Base-by-base conservation (phyloP, 2,113 vertebrate species). In the Lepidothrix coronata region DNA sequence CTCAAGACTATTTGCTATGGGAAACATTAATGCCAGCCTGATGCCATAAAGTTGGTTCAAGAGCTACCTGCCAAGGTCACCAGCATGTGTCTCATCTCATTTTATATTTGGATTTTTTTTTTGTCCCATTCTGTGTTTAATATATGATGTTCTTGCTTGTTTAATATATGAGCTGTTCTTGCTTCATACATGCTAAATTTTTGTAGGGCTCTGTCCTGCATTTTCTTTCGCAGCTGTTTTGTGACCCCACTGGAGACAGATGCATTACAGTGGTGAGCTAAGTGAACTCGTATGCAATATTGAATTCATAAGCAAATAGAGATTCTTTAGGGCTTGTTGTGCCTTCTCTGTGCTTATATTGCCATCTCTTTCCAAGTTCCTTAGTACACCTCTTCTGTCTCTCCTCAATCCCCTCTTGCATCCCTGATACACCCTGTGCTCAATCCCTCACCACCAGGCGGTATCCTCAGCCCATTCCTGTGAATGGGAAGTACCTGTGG, bases 341-440 rank as follows among this genome's bases (percentile, higher is more conserved):
- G 7, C 30, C 41, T 77, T 73, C 46, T 76, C 44, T 76, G 31
- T 73, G 21, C 63, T 80, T 48, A 41, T 33, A 68, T 0, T 33
- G 43, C 30, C 14, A 52, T 35, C 4, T 66, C 22, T 79, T 88
- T 44, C 71, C 13, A 17, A n/a, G 30, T 30, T 83, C 24, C 35
- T 86, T 52, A 28, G 12, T 28, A 73, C 4, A 35, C 6, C 8
- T 14, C 24, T 20, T 67, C 37, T 28, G 15, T 39, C 12, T 61
- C 27, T 33, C 11, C 15, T 76, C 25, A 68, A 25, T 3, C 21
- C 11, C 3, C 7, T 85, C 58, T 68, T 68, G 24, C 24, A 58
- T 22, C 22, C 25, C 23, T 3, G 2, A 15, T 31, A 43, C 7
- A 70, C 37, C 20, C 61, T 0, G 1, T 8, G 9, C 55, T 67